phyloP scores from a whole-genome alignment of 2,113 vertebrate genomes.

The Rhinoderma darwinii region DNA sequence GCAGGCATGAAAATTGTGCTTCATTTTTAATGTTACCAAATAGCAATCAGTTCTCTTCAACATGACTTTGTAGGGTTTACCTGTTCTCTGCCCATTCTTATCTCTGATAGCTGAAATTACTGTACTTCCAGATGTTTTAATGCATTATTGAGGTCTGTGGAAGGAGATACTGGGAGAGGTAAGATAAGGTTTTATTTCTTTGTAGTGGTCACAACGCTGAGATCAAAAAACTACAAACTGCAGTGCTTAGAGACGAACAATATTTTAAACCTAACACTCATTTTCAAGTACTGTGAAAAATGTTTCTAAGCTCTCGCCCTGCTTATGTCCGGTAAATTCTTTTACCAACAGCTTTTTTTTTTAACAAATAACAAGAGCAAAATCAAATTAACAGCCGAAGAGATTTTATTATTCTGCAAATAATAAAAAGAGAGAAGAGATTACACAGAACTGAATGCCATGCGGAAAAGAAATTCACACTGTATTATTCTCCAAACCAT shows the following conservation, averaged over 20 bases:
- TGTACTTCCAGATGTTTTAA: slow-evolving; percentile 83
- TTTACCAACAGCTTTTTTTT: slow-evolving; percentile 58
- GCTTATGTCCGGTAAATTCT: slow-evolving; percentile 75
- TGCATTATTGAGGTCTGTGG: slow-evolving; percentile 84
- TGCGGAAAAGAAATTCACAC: not conserved
- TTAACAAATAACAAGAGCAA: slow-evolving; percentile 40
- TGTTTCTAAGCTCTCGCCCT: slow-evolving; percentile 74
- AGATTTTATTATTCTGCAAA: slow-evolving; percentile 37
- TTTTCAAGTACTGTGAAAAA: slow-evolving; percentile 73
- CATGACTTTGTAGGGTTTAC: slow-evolving; percentile 86
- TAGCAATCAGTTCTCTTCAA: slow-evolving; percentile 87
- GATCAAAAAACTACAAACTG: slow-evolving; percentile 85
- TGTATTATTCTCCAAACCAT: not conserved
- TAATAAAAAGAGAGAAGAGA: slow-evolving; percentile 8
- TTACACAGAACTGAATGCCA: not conserved
- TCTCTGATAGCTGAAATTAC: slow-evolving; percentile 86
- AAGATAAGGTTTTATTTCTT: slow-evolving; percentile 90
- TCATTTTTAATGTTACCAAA: slow-evolving; percentile 81
- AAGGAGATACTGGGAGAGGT: slow-evolving; percentile 84
- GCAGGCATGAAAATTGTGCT: slow-evolving; percentile 70
- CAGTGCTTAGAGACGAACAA: slow-evolving; percentile 78
- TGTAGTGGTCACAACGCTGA: slow-evolving; percentile 83
- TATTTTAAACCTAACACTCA: slow-evolving; percentile 80
- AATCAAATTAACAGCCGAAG: slow-evolving; percentile 34
- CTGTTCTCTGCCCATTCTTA: slow-evolving; percentile 87